phyloP scores from a whole-genome alignment of 2,113 vertebrate species.

The Nannospalax galili region DNA sequence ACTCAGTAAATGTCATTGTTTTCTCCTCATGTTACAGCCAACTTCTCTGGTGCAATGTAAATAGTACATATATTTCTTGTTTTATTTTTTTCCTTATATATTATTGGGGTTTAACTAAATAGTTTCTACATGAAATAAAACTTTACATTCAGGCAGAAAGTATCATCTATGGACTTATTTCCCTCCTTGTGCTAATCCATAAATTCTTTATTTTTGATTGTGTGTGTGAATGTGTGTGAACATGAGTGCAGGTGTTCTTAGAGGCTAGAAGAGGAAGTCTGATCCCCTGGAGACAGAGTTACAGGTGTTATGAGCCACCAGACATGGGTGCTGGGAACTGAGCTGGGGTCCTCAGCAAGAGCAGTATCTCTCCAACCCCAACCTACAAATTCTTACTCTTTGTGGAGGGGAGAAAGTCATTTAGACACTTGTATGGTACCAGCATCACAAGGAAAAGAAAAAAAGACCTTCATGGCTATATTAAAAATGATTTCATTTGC shows the following conservation, averaged over 20 bases:
- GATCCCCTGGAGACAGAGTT: too few species aligned
- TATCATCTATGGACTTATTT: background rate
- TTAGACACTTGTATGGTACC: background rate
- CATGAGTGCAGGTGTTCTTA: too few species aligned
- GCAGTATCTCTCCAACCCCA: too few species aligned
- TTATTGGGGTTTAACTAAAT: background rate
- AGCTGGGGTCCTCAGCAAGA: too few species aligned
- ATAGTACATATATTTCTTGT: conserved; percentile 21
- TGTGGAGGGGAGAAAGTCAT: background rate
- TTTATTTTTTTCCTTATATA: background rate
- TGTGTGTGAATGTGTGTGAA: too few species aligned
- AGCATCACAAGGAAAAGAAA: conserved; percentile 52
- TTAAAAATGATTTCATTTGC: conserved; percentile 74
- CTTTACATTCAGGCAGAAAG: conserved; percentile 1
- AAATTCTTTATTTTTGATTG: background rate
- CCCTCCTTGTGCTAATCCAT: background rate
- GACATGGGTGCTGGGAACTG: too few species aligned
- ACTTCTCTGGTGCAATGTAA: conserved; percentile 11
- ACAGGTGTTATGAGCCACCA: too few species aligned
- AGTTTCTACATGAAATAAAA: conserved; percentile 44
- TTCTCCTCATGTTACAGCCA: background rate
- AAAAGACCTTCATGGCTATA: conserved; percentile 55
- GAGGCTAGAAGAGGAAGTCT: too few species aligned
- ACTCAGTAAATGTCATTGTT: background rate
- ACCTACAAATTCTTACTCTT: conserved; percentile 21